phyloP scores from a whole-genome alignment of 2,797 vertebrate species.

The Parauchenoglanis punctatus region DNA sequence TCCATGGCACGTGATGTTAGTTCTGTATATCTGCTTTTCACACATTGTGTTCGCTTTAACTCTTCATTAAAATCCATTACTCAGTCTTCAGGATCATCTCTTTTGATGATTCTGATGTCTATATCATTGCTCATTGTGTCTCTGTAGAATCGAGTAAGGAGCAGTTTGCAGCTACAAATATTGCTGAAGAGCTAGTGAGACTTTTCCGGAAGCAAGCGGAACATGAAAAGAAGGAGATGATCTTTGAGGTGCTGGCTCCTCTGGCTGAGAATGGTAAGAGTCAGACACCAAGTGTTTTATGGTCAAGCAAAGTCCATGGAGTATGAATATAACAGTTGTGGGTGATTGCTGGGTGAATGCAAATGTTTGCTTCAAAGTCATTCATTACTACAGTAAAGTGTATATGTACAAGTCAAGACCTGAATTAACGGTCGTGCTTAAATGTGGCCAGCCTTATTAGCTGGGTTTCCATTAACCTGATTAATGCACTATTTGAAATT shows the following conservation, averaged over 20 bases:
- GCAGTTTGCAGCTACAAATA: constrained; percentile 95
- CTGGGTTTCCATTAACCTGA: too few relatives aligned
- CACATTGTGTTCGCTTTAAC: background rate
- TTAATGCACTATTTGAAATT: too few relatives aligned
- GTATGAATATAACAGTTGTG: background rate
- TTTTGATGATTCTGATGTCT: constrained; percentile 87
- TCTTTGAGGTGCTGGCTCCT: constrained; percentile 97
- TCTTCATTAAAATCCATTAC: background rate
- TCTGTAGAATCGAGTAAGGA: constrained; percentile 78
- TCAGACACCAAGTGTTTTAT: background rate
- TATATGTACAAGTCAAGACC: background rate
- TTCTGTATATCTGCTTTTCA: background rate
- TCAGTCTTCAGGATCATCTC: constrained; percentile 64
- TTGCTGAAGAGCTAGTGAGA: constrained; percentile 93
- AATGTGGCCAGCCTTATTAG: background rate
- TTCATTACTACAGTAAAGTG: background rate
- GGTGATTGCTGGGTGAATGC: background rate
- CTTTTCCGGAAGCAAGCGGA: constrained; percentile 95
- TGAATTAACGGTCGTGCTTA: background rate
- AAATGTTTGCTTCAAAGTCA: background rate
- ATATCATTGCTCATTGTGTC: background rate
- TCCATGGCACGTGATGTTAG: background rate
- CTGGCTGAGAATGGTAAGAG: constrained; percentile 95
- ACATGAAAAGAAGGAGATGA: constrained; percentile 98
- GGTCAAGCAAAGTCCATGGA: background rate